Conservation (phyloP, 2,888 invertebrate species). For the Dynastes hyllus region DNA sequence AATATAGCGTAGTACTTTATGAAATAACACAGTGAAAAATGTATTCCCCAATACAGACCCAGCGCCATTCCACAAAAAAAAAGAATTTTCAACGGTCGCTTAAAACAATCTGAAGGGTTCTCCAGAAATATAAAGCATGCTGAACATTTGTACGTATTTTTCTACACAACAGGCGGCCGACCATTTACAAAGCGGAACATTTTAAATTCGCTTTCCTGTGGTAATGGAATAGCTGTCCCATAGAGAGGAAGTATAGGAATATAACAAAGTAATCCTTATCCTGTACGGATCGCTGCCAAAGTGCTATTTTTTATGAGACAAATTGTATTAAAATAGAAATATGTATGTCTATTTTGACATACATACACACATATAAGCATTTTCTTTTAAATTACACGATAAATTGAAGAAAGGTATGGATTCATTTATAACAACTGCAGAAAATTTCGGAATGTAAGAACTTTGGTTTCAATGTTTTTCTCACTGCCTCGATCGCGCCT, state of each 20-base stretch:
- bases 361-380: no score
- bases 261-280: conserved; percentile 30
- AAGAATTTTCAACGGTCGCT: conserved; percentile 34
- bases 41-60: conserved; percentile 23
- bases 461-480: no score
- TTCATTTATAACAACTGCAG: no score
- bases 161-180: conserved; percentile 35
- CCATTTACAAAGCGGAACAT: conserved; percentile 39
- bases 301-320: not conserved
- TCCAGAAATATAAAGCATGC: conserved; percentile 34
- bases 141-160: conserved; percentile 40
- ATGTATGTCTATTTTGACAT: no score
- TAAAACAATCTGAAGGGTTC: conserved; percentile 41
- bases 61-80: conserved; percentile 25
- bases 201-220: conserved; percentile 39
- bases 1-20: conserved; percentile 17
- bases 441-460: no score
- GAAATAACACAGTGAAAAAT: conserved; percentile 27
- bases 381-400: no score
- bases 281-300: not conserved
- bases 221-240: conserved; percentile 37
- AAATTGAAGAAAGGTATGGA: no score
- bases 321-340: not conserved
- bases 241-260: not conserved
- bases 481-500: no score